phyloP scores from a whole-genome alignment of 1,140 invertebrate genomes.

The Cotesia chilonis region DNA sequence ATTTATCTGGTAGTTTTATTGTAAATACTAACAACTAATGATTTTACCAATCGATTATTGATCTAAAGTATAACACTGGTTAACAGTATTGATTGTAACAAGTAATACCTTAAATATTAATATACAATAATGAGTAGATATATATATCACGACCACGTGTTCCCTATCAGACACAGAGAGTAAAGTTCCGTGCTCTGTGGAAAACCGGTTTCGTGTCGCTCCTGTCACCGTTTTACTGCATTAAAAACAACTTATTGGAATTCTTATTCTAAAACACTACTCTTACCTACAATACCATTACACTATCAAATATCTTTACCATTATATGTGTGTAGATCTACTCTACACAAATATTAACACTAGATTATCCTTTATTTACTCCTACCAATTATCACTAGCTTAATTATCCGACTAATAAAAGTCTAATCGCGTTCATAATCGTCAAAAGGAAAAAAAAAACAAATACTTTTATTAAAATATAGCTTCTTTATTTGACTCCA shows the following conservation, averaged over 20 bases:
- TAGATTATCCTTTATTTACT: not conserved
- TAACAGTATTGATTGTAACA: not conserved
- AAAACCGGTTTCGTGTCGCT: conserved; percentile 27
- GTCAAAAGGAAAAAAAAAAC: too few species aligned
- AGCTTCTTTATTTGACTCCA: too few species aligned
- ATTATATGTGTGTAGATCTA: not conserved
- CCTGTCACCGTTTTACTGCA: conserved; percentile 34
- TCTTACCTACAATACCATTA: conserved; percentile 13
- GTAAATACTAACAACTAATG: too few species aligned
- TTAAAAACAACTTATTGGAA: conserved; percentile 29
- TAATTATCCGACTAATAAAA: too few species aligned
- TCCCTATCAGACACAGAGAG: conserved; percentile 2
- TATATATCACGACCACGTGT: conserved; percentile 30
- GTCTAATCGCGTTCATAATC: too few species aligned
- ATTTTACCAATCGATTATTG: too few species aligned
- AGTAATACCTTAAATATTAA: not conserved
- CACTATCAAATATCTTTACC: conserved; percentile 1
- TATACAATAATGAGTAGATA: conserved; percentile 1
- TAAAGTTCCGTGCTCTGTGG: conserved; percentile 12
- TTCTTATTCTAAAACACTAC: conserved; percentile 17
- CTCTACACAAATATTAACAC: too few species aligned
- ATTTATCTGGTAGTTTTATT: too few species aligned
- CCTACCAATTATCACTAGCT: not conserved
- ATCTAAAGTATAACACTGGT: not conserved
- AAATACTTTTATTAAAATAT: too few species aligned